A percentile compares a stretch with the other conserved stretches of the same genome.
These are phyloP conservation scores for Arge pagana DNA, from an alignment of 2,888 invertebrate species.

Conservation along the genomic window DNA sequence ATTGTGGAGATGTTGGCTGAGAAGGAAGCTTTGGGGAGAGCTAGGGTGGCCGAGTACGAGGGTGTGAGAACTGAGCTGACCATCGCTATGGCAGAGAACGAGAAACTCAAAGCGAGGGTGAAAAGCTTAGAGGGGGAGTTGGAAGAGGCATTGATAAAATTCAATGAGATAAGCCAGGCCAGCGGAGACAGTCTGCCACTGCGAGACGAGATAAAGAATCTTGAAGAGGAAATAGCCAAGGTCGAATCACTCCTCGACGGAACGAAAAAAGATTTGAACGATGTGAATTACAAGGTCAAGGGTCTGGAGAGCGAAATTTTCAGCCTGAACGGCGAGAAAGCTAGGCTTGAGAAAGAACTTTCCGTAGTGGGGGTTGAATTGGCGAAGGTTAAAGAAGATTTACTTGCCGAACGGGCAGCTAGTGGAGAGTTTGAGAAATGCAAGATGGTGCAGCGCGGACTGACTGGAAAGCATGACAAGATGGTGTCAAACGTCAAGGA, in stretches of 20 bases:
- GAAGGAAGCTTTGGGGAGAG: conserved; percentile 21
- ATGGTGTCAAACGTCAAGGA: conserved; percentile 10
- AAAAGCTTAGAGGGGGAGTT: neutral
- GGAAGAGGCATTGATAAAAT: neutral
- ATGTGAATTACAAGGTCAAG: conserved; percentile 25
- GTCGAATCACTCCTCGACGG: neutral
- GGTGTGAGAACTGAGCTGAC: conserved; percentile 19
- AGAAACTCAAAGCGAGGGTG: conserved; percentile 8
- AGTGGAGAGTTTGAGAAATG: conserved; percentile 11
- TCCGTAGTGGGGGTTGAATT: conserved; percentile 25
- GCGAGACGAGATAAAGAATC: conserved; percentile 12
- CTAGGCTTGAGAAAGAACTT: conserved; percentile 26
- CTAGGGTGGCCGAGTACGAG: conserved; percentile 22
- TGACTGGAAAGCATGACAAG: conserved; percentile 12
- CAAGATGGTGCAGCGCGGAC: conserved; percentile 17
- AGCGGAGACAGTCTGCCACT: neutral
- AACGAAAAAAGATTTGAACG: conserved; percentile 20
- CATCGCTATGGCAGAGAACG: conserved; percentile 20
- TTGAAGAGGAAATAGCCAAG: conserved; percentile 17
- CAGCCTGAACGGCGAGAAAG: conserved; percentile 26
- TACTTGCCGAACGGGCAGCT: conserved; percentile 18
- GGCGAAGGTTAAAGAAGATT: conserved; percentile 19
- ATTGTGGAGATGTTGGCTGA: conserved; percentile 16
- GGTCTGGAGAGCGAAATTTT: too few relatives aligned
- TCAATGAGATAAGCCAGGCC: neutral